Conservation (phyloP, 2,797 vertebrate species). For the Artibeus jamaicensis region DNA sequence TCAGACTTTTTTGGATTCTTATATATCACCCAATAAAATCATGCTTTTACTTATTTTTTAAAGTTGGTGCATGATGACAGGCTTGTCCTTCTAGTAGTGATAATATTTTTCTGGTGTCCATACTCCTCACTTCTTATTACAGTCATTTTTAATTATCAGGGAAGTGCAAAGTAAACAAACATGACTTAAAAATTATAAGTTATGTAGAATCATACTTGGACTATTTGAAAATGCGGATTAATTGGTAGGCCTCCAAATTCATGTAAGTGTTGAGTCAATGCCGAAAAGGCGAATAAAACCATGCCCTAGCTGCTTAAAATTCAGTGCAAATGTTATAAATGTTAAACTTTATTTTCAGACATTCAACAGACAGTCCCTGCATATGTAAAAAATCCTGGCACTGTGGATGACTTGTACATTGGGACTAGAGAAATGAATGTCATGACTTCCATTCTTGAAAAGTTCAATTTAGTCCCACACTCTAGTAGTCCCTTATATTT, state of each 20-base stretch:
- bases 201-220: not conserved
- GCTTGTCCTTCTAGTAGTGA: not conserved
- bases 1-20: slow-evolving; percentile 34
- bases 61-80: not conserved
- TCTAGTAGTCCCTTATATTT: not conserved
- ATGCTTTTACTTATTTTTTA: slow-evolving; percentile 27
- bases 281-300: not conserved
- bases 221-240: slow-evolving; percentile 10
- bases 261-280: not conserved
- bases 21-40: slow-evolving; percentile 20
- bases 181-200: not conserved
- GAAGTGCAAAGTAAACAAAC: not conserved
- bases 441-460: not conserved
- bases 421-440: not conserved
- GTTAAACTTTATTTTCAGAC: slow-evolving; percentile 14
- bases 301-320: slow-evolving; percentile 1
- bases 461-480: not conserved
- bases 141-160: slow-evolving; percentile 41
- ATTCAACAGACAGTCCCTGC: not conserved
- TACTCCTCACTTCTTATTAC: not conserved
- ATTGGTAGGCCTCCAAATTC: not conserved
- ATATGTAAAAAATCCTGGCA: not conserved
- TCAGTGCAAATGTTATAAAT: not conserved
- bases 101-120: not conserved
- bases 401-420: not conserved